Evolutionary conservation across 2,797 vertebrate genomes (phyloP), one percentile per base, ranked within the genome.

Genomic region (Takifugu rubripes): DNA sequence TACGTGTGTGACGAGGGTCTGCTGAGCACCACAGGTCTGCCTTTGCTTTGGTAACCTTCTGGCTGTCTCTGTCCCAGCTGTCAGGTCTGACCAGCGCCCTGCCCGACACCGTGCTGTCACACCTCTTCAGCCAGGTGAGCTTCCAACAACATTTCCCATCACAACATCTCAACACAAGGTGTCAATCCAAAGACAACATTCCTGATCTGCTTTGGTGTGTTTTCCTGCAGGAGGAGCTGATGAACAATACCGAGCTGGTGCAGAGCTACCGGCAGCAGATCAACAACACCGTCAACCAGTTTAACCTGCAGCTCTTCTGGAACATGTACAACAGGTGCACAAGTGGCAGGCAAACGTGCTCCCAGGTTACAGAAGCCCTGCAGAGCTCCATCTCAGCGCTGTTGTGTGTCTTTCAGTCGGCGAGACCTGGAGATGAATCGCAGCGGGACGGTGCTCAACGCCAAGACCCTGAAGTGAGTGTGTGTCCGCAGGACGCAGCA

Each of bases 221-320:
- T 64, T 70, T 43, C 42, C 24, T 53, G 1, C 85, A 99, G 97
- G 95, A 97, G 73, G 97, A 99, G 85, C 88, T 99, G 84, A 89
- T 95, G 90, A 95, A 79, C 86, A 98, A 94, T 89, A 95, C 95
- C 0, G 96, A 98, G 73, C 83, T 98, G 69, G 95, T 98, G 72
- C 97, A 98, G 91, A 97, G 93, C 78, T 97, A 96, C 83, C 82
- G 95, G 61, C 95, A 98, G 83, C 96, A 98, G 89, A 97, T 99
- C 0, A 88, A 90, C 77, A 96, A 91, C 3, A 92, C 88, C 25
- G 73, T 98, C 82, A 98, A 99, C 89, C 96, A 96, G 86, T 95
- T 92, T 86, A 99, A 99, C 84, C 91, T 99, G 81, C 96, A 98
- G 85, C 96, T 99, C 56, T 98, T 99, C 92, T 98, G 96, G 94